phyloP scores from a whole-genome alignment of 2,888 invertebrate species.

The Leptopterna dolabrata region DNA sequence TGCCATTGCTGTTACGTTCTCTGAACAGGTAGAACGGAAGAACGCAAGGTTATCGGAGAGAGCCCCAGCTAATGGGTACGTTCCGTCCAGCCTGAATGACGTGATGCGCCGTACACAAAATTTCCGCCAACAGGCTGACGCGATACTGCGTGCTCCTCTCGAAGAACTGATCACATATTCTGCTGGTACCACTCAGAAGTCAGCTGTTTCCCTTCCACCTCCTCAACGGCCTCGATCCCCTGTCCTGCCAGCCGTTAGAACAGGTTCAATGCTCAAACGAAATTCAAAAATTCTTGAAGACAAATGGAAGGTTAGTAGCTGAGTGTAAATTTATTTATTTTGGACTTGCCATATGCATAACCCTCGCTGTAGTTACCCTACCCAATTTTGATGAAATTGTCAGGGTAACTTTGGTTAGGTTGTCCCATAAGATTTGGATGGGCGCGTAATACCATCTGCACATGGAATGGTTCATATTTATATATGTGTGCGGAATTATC shows the following conservation, averaged over 20 bases:
- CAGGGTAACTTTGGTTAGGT: too few relatives aligned
- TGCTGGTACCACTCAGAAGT: not conserved
- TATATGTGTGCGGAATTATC: too few relatives aligned
- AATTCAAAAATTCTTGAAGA: constrained; percentile 56
- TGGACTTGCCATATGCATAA: too few relatives aligned
- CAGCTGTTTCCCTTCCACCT: constrained; percentile 12
- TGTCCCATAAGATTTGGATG: too few relatives aligned
- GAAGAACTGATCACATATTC: constrained; percentile 4
- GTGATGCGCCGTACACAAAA: not conserved
- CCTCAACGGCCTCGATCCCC: constrained; percentile 50
- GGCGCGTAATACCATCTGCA: too few relatives aligned
- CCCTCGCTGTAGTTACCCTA: too few relatives aligned
- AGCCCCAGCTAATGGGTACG: not conserved
- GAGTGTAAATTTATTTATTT: too few relatives aligned
- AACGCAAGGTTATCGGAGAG: not conserved
- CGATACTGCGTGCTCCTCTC: constrained; percentile 30
- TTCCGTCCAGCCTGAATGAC: constrained; percentile 25
- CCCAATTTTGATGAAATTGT: too few relatives aligned
- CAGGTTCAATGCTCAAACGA: constrained; percentile 44
- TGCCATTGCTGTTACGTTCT: not conserved
- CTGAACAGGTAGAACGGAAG: not conserved
- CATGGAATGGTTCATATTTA: too few relatives aligned
- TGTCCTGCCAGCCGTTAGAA: constrained; percentile 57
- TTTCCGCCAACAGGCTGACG: constrained; percentile 37
- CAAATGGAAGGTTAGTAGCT: constrained; percentile 55